These are phyloP conservation scores for Arge pagana DNA, from an alignment of 2,888 invertebrate genomes.

Conservation along the genomic window DNA sequence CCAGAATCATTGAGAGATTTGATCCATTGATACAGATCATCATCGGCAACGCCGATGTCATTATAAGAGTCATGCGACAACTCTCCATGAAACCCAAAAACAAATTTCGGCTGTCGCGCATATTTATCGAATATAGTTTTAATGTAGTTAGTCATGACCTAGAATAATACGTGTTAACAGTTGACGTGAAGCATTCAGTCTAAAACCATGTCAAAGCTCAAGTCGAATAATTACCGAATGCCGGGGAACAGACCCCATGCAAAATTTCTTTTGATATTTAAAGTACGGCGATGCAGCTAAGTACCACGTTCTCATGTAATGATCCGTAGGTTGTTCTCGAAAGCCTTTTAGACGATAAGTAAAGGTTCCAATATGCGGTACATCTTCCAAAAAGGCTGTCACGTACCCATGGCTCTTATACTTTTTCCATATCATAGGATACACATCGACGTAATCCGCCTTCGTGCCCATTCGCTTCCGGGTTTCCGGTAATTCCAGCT, in stretches of 20 bases:
- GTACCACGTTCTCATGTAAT: slow-evolving; percentile 85
- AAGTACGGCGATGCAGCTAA: slow-evolving; percentile 67
- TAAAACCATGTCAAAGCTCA: slow-evolving; percentile 3
- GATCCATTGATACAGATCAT: slow-evolving; percentile 72
- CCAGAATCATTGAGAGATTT: slow-evolving; percentile 65
- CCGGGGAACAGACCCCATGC: slow-evolving; percentile 74
- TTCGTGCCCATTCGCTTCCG: slow-evolving; percentile 68
- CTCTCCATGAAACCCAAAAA: slow-evolving; percentile 87
- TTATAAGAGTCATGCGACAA: slow-evolving; percentile 87
- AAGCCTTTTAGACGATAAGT: slow-evolving; percentile 91
- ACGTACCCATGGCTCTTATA: slow-evolving; percentile 70
- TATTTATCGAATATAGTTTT: slow-evolving; percentile 66
- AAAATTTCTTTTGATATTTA: slow-evolving; percentile 64
- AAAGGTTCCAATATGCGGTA: slow-evolving; percentile 83
- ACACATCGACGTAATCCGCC: slow-evolving; percentile 72
- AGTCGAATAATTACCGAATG: slow-evolving; percentile 66
- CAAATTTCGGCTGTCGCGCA: slow-evolving; percentile 73
- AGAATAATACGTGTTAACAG: slow-evolving; percentile 34
- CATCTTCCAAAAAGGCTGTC: slow-evolving; percentile 87
- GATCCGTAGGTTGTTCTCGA: slow-evolving; percentile 80
- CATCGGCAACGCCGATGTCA: slow-evolving; percentile 76
- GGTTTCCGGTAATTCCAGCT: slow-evolving; percentile 86
- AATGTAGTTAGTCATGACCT: slow-evolving; percentile 62
- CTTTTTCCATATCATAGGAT: slow-evolving; percentile 87
- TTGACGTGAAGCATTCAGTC: slow-evolving; percentile 6